Evolutionary conservation across 2,888 invertebrate species (phyloP), one percentile per base, ranked within the genome.

Genomic region (Timema podura): DNA sequence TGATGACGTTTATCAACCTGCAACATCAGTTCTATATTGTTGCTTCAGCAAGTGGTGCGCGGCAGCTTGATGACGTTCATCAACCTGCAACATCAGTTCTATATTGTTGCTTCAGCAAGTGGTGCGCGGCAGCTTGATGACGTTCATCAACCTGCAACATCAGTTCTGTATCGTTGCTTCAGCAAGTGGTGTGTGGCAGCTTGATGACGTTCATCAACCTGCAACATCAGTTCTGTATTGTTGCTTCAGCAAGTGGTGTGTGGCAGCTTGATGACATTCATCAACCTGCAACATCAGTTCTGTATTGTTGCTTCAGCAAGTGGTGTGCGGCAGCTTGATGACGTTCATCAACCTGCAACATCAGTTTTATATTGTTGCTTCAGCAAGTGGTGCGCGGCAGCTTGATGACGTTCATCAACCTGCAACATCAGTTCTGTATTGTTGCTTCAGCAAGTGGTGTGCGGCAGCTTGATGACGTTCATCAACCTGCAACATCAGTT

Each of bases 401-500:
- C 79, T 81, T 88, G 51, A 81, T 88, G 75, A 87, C 88, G 48
- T 87, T 89, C 79, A 85, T 89, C 68, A 88, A 88, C 78, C 81
- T 89, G 64, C 89, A 89, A 76, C 88, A 89, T 79, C 88, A 89
- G 77, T 88, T 89, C 76, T 87, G 87, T 71, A 85, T 87, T 49
- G 87, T 30, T 30, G 30, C 30, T 78, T 64, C 76, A 76, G 80
- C 82, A 84, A 75, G 84, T 85, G 71, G 85, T 89, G 72, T 84
- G 86, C 66, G 87, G 87, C 79, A 88, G 87, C 79, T 81, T 88
- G 51, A 81, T 88, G 75, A 87, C 88, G 48, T 87, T 89, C 79
- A 85, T 89, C 68, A 88, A 88, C 78, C 81, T 89, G 64, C 89
- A 89, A 76, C 88, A 89, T 79, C 88, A 89, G 77, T 88, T 89